Evolutionary conservation across 2,888 invertebrate genomes (phyloP).

Genomic region (Tenodera sinensis): DNA sequence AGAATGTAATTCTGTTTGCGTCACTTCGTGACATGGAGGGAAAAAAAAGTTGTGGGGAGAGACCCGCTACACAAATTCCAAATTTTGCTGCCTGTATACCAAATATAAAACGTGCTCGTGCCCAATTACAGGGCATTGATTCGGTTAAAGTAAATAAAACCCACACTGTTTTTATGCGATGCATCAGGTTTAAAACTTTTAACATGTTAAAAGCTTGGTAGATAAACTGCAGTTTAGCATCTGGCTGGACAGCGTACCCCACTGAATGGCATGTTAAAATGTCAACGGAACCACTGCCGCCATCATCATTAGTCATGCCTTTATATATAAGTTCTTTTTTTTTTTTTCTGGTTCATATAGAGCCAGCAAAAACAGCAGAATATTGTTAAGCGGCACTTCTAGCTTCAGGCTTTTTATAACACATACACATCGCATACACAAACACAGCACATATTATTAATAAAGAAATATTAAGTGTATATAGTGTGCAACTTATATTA

Average conservation of each 20-base stretch:
- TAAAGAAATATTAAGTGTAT: no score
- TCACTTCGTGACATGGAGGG: neutral
- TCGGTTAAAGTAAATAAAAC: neutral
- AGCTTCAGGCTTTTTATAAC: no score
- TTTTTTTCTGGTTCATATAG: no score
- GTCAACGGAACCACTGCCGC: no score
- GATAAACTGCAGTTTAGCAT: neutral
- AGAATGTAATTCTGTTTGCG: neutral
- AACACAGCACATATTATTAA: no score
- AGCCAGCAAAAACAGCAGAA: no score
- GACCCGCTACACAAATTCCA: neutral
- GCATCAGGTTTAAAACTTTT: neutral
- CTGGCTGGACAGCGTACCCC: neutral
- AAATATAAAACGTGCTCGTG: neutral
- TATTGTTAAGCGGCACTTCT: no score
- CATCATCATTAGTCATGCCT: no score
- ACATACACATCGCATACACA: no score
- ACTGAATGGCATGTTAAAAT: no score
- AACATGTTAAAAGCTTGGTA: neutral
- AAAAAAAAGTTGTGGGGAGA: neutral
- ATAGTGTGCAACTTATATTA: no score
- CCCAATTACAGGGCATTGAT: neutral
- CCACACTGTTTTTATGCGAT: neutral
- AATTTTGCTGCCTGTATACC: neutral
- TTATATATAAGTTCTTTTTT: no score